Base-by-base conservation (phyloP, 2,113 vertebrate genomes). In the Takifugu bimaculatus region DNA sequence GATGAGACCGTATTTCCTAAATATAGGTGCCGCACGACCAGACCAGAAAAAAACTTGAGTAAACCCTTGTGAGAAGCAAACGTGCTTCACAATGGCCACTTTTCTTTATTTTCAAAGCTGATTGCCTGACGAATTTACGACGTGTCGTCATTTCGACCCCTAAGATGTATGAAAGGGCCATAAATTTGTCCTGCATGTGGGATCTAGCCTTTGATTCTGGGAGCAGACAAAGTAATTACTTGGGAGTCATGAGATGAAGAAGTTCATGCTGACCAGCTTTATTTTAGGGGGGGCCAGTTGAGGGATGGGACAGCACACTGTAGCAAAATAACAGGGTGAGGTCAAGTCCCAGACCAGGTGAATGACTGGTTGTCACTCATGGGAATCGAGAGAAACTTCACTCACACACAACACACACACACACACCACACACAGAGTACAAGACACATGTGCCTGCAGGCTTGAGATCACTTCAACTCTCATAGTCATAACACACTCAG, bases 141-240 rank as follows among this genome's bases (percentile, higher is more conserved):
- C 57, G 52, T 27, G 51, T 73, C 63, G 39, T 44, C 15, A 43
- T 58, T 60, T 58, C n/a, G 66, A 52, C 60, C 60, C 55, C 67
- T 61, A 74, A 71, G 60, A 83, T 65, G 74, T 79, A 64, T 74
- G 48, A 70, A 39, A 60, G n/a, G 14, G 13, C 57, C 58, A 50
- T 63, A 75, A 83, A 74, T n/a, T 61, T 78, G 76, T 68, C 71
- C 54, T 65, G 12, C 75, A 75, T 84, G 86, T 77, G 73, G 80
- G 78, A 68, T 39, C 50, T 60, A 72, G 67, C 65, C 87, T 88
- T 86, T 89, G 86, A 87, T 88, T 81, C 61, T 55, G 2, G 59
- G 53, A 50, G 43, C 58, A 54, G 70, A 60, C 66, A 70, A 82
- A 85, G 79, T 79, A 82, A 78, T 80, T 68, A 82, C 78, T 65